Conservation (phyloP, 1,140 invertebrate species). For the Drosophila ananassae region DNA sequence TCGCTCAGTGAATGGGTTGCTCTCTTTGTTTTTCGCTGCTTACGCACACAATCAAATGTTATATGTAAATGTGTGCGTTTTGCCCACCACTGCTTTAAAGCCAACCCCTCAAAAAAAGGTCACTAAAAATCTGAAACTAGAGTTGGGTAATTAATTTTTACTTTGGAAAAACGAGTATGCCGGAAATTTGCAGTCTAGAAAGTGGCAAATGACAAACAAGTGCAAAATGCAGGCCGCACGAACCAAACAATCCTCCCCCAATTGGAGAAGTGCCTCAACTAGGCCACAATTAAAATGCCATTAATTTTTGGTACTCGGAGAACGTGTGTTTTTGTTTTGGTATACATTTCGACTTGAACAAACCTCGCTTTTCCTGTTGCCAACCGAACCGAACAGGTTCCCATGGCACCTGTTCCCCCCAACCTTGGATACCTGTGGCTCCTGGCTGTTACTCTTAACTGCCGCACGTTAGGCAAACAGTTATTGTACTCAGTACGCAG, state of each 20-base stretch:
- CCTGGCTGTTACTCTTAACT: conserved; percentile 72
- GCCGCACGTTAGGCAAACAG: conserved; percentile 75
- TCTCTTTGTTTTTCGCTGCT: too few relatives aligned
- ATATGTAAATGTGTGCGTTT: too few relatives aligned
- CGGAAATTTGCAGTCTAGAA: conserved; percentile 12
- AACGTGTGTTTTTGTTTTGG: conserved; percentile 25
- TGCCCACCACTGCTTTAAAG: too few relatives aligned
- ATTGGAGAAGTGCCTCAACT: conserved; percentile 45
- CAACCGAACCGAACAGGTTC: conserved; percentile 10
- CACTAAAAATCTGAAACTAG: background rate
- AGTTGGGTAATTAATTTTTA: background rate
- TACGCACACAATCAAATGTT: too few relatives aligned
- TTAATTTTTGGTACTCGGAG: conserved; percentile 45
- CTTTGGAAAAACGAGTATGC: background rate
- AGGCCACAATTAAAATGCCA: conserved; percentile 73
- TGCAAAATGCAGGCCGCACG: conserved; percentile 6
- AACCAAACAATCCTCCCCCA: conserved; percentile 14
- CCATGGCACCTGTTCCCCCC: conserved; percentile 30
- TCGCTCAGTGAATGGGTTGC: too few relatives aligned
- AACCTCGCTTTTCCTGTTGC: conserved; percentile 1
- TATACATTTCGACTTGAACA: background rate
- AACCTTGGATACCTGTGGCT: conserved; percentile 69
- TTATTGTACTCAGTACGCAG: conserved; percentile 66
- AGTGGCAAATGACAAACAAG: conserved; percentile 1
- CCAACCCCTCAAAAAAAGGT: conserved; percentile 7